A percentile compares a stretch with the other conserved stretches of the same genome.
phyloP scores from a whole-genome alignment of 2,888 invertebrate genomes.

The Chironomus riparius region DNA sequence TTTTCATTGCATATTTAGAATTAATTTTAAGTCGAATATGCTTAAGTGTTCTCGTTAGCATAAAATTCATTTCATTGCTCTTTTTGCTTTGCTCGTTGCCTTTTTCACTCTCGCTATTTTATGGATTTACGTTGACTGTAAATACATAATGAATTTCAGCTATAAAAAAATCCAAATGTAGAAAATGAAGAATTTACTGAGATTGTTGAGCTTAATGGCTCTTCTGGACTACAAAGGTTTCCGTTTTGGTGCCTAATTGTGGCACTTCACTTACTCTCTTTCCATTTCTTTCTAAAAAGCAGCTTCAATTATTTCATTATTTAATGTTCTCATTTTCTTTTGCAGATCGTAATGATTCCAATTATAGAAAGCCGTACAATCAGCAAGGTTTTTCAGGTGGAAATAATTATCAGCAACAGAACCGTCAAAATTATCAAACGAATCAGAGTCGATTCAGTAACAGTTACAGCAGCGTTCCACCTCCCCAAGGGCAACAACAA shows the following conservation, averaged over 20 bases:
- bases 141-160: not conserved
- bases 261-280: not conserved
- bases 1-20: not conserved
- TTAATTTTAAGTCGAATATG: not conserved
- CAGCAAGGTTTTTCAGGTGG: not conserved
- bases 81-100: not conserved
- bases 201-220: not conserved
- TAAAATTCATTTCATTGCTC: conserved; percentile 6
- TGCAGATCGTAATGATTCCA: conserved; percentile 14
- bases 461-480: not conserved
- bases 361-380: not conserved
- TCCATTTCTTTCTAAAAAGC: not conserved
- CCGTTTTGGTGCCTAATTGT: conserved; percentile 15
- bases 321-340: not conserved
- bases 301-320: not conserved
- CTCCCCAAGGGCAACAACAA: not conserved
- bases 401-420: not conserved
- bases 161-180: too few species aligned
- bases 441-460: not conserved
- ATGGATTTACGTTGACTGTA: not conserved
- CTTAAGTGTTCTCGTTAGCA: not conserved
- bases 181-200: not conserved
- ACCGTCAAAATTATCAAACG: not conserved
- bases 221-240: conserved; percentile 13
- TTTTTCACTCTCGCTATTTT: not conserved